Evolutionary conservation across 2,888 invertebrate genomes (phyloP).

Genomic region (Criorhina ranunculi): DNA sequence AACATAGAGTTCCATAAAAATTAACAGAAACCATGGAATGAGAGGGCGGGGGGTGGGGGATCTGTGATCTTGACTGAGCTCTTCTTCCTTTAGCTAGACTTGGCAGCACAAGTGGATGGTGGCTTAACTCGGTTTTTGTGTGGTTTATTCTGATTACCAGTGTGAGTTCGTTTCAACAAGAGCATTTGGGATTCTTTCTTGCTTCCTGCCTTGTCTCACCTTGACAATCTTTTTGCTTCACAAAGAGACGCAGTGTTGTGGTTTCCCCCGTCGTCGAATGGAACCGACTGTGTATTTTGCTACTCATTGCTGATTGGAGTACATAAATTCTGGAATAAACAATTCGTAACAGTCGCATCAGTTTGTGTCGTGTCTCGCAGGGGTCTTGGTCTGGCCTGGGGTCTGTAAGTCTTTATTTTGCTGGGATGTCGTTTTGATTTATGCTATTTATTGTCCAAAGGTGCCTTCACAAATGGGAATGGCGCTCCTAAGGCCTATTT

Average conservation of each 20-base stretch:
- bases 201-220: constrained; percentile 60
- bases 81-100: neutral
- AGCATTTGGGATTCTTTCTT: constrained; percentile 34
- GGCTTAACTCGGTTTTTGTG: constrained; percentile 21
- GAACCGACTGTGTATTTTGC: constrained; percentile 46
- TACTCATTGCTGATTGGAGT: constrained; percentile 76
- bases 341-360: constrained; percentile 76
- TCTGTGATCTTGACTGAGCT: constrained; percentile 26
- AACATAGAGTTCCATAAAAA: constrained; percentile 81
- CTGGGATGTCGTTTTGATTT: constrained; percentile 82
- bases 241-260: constrained; percentile 2
- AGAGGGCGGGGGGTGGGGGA: neutral
- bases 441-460: constrained; percentile 82
- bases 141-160: constrained; percentile 63
- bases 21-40: constrained; percentile 71
- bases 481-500: constrained; percentile 56
- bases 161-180: constrained; percentile 57
- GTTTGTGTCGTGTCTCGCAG: constrained; percentile 66
- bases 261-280: constrained; percentile 9
- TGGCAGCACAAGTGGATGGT: constrained; percentile 60
- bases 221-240: constrained; percentile 54
- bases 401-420: constrained; percentile 45
- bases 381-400: constrained; percentile 15
- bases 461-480: constrained; percentile 69
- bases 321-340: constrained; percentile 76